Evolutionary conservation across 2,888 invertebrate species (phyloP).

Genomic region (Idaea aversata): DNA sequence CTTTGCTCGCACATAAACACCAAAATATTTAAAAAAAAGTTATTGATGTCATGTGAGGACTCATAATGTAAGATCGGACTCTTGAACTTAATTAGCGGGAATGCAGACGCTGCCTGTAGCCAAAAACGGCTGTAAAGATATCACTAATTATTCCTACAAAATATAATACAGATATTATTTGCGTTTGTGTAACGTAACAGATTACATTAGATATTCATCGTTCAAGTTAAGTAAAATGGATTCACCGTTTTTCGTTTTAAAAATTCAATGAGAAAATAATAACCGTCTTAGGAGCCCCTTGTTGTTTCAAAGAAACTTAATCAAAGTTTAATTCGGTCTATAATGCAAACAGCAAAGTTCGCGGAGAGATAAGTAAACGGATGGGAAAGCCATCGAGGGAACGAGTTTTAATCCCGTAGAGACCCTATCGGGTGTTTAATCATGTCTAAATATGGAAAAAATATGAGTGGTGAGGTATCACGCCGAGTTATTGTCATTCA

Average conservation of each 20-base stretch:
- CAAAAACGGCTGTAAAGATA: too few species aligned
- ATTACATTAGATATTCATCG: conserved; percentile 20
- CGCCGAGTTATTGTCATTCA: conserved; percentile 77
- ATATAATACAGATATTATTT: neutral
- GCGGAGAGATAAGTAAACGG: conserved; percentile 64
- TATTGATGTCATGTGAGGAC: too few species aligned
- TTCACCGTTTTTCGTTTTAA: conserved; percentile 19
- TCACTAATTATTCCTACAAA: neutral
- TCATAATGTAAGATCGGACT: too few species aligned
- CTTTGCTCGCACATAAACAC: too few species aligned
- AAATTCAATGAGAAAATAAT: conserved; percentile 30
- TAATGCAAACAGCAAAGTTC: conserved; percentile 71
- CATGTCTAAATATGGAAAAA: conserved; percentile 76
- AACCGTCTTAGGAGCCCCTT: conserved; percentile 34
- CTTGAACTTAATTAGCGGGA: too few species aligned
- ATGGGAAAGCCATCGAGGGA: conserved; percentile 64
- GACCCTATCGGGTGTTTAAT: conserved; percentile 68
- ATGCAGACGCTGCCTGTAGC: too few species aligned
- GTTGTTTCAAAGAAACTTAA: conserved; percentile 58
- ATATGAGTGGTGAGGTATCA: conserved; percentile 61
- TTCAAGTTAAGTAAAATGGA: conserved; percentile 19
- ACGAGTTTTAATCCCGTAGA: conserved; percentile 64
- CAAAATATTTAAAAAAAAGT: too few species aligned
- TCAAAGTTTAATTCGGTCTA: conserved; percentile 72
- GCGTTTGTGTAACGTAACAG: conserved; percentile 7